Evolutionary conservation across 2,113 vertebrate species (phyloP), one percentile per base, ranked within the genome.

Genomic region (Passer montanus): DNA sequence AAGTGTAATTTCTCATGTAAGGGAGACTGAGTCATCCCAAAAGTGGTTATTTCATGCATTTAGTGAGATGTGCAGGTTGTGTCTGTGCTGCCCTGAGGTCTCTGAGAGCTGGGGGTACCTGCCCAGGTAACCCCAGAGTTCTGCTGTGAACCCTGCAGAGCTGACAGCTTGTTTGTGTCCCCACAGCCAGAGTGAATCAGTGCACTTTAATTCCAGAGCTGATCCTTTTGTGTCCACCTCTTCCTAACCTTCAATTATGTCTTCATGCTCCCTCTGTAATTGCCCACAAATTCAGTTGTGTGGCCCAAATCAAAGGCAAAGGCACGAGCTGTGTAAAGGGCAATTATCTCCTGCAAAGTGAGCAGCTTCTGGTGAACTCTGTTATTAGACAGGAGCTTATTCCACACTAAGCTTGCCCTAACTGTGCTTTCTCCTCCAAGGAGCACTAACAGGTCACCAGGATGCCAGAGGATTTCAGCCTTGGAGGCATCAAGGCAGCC

Each of bases 171-270:
- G 47, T 91, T 90, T 88, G 55, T 63, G 64, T 89, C 35, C 39
- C 75, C 70, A 18, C 8, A 70, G 60, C 35, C 72, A 30, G 82
- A 95, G 19, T 50, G 68, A 92, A 72, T 84, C 75, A 84, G 37
- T 11, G 58, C 74, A 35, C 68, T 95, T 92, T 41, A 17, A 87
- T 90, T 92, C 92, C 94, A 90, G 56, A 75, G 78, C 70, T 66
- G 9, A 26, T 93, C 77, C 86, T 96, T 90, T 50, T 63, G 64
- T 73, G 85, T 72, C 76, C 66, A 89, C 44, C 89, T 90, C 89
- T 37, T 64, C n/a, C 78, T 94, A 92, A 86, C 91, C 91, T 77
- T 94, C 81, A 95, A 95, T 97, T 95, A 94, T 24, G 67, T 56
- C 69, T 92, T 94, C 90, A 44, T 85, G 69, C 59, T 93, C 90